Conservation (phyloP, 2,797 vertebrate species). For the Poeciliopsis gracilis region DNA sequence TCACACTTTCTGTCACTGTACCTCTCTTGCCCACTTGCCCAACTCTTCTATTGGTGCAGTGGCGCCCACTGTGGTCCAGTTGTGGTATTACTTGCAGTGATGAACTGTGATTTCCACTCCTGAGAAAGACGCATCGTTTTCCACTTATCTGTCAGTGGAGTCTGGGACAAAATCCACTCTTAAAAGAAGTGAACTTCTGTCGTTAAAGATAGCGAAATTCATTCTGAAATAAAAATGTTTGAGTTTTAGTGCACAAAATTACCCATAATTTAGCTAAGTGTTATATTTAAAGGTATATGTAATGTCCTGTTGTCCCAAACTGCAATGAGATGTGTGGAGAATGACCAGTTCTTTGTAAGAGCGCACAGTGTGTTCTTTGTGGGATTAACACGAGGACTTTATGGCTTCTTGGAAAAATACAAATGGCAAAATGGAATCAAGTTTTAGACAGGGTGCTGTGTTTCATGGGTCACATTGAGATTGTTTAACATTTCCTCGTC, state of each 20-base stretch:
- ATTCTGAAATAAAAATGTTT: not conserved
- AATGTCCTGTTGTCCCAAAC: conserved; percentile 60
- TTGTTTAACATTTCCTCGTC: not conserved
- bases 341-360: conserved; percentile 52
- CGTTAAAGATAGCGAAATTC: not conserved
- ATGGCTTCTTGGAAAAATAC: conserved; percentile 74
- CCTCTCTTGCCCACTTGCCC: conserved; percentile 53
- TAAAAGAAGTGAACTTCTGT: not conserved
- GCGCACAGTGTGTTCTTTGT: conserved; percentile 62
- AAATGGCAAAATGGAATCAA: conserved; percentile 57
- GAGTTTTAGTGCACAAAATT: not conserved
- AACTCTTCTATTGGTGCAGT: conserved; percentile 62
- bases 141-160: conserved; percentile 41
- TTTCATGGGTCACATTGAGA: conserved; percentile 15
- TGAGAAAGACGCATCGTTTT: conserved; percentile 58
- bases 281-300: conserved; percentile 36
- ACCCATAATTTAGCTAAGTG: not conserved
- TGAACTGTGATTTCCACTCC: conserved; percentile 48
- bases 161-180: conserved; percentile 49
- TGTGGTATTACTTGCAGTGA: conserved; percentile 65
- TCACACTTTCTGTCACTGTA: conserved; percentile 64
- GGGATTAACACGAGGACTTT: conserved; percentile 58
- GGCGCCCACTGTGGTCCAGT: conserved; percentile 65
- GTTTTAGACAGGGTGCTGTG: conserved; percentile 13
- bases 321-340: conserved; percentile 51